Evolutionary conservation across 2,113 vertebrate species (phyloP).

Genomic region (Meleagris gallopavo): DNA sequence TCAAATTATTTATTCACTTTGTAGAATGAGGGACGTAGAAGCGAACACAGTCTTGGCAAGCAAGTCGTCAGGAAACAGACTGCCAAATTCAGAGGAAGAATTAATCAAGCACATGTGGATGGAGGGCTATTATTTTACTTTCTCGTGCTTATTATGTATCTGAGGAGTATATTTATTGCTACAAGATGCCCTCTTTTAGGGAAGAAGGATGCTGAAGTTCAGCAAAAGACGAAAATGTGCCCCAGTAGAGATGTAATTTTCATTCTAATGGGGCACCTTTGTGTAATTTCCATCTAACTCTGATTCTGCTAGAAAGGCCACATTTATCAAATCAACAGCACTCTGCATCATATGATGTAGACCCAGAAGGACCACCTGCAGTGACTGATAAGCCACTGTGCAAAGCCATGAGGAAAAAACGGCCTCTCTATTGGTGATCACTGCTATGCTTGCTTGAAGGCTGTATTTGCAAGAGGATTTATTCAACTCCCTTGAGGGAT

Average conservation of each 20-base stretch:
- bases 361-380: not conserved
- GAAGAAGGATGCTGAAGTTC: conserved; percentile 37
- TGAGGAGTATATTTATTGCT: conserved; percentile 41
- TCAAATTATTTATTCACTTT: conserved; percentile 15
- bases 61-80: not conserved
- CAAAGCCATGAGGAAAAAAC: not conserved
- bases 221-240: conserved; percentile 48
- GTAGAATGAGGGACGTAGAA: conserved; percentile 4
- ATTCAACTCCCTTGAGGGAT: not conserved
- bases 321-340: not conserved
- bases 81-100: conserved; percentile 46
- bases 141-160: conserved; percentile 23
- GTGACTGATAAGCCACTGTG: not conserved
- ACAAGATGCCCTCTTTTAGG: not conserved
- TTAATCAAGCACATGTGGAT: conserved; percentile 6
- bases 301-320: not conserved
- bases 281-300: conserved; percentile 26
- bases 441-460: not conserved
- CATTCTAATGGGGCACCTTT: not conserved
- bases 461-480: conserved; percentile 38
- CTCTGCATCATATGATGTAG: fast-evolving
- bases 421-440: not conserved
- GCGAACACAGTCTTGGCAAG: conserved; percentile 32
- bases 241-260: not conserved
- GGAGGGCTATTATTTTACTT: conserved; percentile 47